A percentile compares a stretch with the other conserved stretches of the same genome.
Conservation (phyloP, 2,797 vertebrate species). For the Anguilla anguilla region DNA sequence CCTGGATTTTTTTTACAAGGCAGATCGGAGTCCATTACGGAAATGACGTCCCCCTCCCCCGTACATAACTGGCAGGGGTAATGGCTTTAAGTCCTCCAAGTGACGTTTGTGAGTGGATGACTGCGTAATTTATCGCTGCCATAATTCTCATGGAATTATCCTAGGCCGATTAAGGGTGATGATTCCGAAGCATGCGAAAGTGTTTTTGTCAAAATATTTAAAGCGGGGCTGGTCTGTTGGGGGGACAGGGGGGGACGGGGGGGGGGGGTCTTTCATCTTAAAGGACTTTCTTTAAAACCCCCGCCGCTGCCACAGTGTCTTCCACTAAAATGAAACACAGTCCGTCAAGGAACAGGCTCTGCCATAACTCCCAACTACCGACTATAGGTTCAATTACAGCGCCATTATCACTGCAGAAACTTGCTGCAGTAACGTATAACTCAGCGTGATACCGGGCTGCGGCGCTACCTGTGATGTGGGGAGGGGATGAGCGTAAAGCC, state of each 20-base stretch:
- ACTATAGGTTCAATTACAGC: conserved; percentile 11
- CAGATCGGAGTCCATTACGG: conserved; percentile 18
- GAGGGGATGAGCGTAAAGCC: not conserved
- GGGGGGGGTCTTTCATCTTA: conserved; percentile 25
- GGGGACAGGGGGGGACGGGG: conserved; percentile 41
- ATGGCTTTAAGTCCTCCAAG: conserved; percentile 74
- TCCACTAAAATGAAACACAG: not conserved
- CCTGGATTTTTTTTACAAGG: conserved; percentile 1
- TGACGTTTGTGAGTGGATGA: conserved; percentile 72
- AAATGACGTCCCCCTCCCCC: conserved; percentile 39
- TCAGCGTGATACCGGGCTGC: not conserved
- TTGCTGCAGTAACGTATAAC: not conserved
- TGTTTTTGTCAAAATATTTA: conserved; percentile 23
- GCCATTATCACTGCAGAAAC: not conserved
- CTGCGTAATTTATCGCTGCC: conserved; percentile 70
- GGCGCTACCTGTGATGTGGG: no score
- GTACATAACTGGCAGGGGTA: conserved; percentile 64
- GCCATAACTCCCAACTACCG: not conserved
- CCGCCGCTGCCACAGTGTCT: not conserved
- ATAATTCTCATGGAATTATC: conserved; percentile 76
- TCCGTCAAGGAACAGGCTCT: not conserved
- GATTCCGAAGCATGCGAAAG: conserved; percentile 8
- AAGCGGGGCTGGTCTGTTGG: conserved; percentile 24
- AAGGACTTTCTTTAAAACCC: conserved; percentile 1
- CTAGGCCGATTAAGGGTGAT: conserved; percentile 54